Percentiles rank a stretch among this genome's conserved stretches.
Evolutionary conservation across 2,113 vertebrate species (phyloP).

Genomic region (Pachycephala philippinensis): DNA sequence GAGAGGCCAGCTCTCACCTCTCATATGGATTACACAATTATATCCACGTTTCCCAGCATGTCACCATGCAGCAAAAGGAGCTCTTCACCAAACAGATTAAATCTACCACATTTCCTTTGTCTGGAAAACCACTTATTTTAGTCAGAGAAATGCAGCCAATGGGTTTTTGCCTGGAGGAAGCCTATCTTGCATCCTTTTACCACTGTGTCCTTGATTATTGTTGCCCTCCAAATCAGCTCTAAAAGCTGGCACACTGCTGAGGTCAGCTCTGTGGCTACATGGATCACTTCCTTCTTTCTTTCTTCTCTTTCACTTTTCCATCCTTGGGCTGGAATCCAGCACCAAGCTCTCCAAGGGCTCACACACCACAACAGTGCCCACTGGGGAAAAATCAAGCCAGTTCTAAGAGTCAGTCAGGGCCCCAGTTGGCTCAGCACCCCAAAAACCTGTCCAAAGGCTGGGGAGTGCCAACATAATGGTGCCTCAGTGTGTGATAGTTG

Average conservation of each 20-base stretch:
- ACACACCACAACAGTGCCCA: neutral
- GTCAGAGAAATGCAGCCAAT: neutral
- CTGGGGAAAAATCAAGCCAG: neutral
- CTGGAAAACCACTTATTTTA: conserved; percentile 8
- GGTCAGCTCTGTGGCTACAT: neutral
- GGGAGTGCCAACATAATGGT: neutral
- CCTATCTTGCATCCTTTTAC: neutral
- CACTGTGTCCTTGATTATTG: neutral
- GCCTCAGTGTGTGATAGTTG: neutral
- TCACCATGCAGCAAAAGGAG: neutral
- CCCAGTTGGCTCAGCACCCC: neutral
- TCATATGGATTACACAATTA: neutral
- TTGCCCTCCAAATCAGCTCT: neutral
- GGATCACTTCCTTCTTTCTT: neutral
- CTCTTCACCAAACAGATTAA: neutral
- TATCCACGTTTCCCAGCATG: neutral
- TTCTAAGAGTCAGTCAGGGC: neutral
- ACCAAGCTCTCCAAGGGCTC: neutral
- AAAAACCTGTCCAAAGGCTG: neutral
- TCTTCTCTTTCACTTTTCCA: neutral
- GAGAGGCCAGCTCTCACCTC: neutral
- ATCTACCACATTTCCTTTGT: neutral
- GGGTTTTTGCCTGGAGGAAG: conserved; percentile 6
- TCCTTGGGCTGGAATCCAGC: neutral
- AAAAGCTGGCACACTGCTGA: neutral